Evolutionary conservation across 2,888 invertebrate species (phyloP).

Genomic region (Isotomurus palustris): DNA sequence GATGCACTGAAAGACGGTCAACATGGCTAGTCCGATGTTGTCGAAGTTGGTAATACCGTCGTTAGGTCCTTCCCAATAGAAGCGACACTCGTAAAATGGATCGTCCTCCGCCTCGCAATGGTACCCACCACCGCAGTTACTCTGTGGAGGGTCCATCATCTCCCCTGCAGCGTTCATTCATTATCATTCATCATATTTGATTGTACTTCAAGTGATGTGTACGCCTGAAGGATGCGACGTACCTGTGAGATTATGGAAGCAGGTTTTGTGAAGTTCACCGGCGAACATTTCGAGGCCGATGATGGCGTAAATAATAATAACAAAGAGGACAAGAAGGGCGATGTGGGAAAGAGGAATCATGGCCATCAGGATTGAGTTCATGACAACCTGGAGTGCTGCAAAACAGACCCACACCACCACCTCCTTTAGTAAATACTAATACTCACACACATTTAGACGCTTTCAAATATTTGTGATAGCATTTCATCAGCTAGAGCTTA

Average conservation of each 20-base stretch:
- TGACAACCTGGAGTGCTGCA: slow-evolving; percentile 59
- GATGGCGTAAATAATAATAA: slow-evolving; percentile 46
- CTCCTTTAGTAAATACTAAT: not conserved
- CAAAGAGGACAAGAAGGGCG: slow-evolving; percentile 44
- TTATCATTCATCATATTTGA: slow-evolving; percentile 46
- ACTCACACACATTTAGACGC: not conserved
- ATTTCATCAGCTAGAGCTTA: too few species aligned
- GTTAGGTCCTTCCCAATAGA: slow-evolving; percentile 52
- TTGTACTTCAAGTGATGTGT: too few species aligned
- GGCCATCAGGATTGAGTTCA: slow-evolving; percentile 60
- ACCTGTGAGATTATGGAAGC: slow-evolving; percentile 53
- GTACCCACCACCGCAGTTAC: slow-evolving; percentile 50
- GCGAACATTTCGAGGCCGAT: slow-evolving; percentile 52
- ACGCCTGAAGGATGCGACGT: not conserved
- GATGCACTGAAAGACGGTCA: slow-evolving; percentile 61
- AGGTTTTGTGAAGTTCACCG: slow-evolving; percentile 57
- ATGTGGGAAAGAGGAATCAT: slow-evolving; percentile 56
- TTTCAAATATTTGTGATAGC: too few species aligned
- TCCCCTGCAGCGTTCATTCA: slow-evolving; percentile 51
- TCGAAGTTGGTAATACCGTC: slow-evolving; percentile 62
- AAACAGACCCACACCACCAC: too few species aligned
- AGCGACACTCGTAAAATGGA: slow-evolving; percentile 45
- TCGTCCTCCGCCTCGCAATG: slow-evolving; percentile 32
- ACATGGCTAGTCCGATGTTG: slow-evolving; percentile 61
- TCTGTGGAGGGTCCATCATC: slow-evolving; percentile 52